A percentile compares a stretch with the other conserved stretches of the same genome.
These are phyloP conservation scores for Cyanoramphus novaezelandiae DNA, from an alignment of 2,113 vertebrate genomes.

Conservation along the genomic window DNA sequence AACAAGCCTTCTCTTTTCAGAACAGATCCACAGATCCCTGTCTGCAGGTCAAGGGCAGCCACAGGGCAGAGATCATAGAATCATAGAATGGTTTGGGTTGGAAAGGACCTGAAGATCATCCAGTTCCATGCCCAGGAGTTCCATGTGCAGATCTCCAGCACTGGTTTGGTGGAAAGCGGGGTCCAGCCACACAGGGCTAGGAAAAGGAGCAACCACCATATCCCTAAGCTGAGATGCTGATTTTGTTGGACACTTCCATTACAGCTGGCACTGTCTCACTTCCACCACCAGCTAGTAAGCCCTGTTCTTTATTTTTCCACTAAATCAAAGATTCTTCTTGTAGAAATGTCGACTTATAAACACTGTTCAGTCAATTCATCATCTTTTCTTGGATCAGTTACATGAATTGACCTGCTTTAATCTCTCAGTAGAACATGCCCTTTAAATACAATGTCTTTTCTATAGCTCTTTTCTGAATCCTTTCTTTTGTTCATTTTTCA, in stretches of 20 bases:
- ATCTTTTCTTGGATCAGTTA: conserved; percentile 16
- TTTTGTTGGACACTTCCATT: background rate
- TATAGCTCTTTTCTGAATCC: background rate
- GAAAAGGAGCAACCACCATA: background rate
- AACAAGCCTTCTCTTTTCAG: background rate
- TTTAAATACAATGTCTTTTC: background rate
- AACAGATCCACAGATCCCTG: background rate
- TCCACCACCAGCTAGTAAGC: background rate
- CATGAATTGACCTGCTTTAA: conserved; percentile 25
- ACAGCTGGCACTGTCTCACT: background rate
- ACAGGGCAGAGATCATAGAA: background rate
- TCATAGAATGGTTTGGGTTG: background rate
- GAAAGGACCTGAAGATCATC: background rate
- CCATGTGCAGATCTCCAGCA: background rate
- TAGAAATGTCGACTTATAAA: conserved; percentile 35
- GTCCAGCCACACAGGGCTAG: accelerated
- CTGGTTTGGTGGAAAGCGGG: background rate
- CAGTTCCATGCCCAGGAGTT: background rate
- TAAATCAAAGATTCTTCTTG: conserved; percentile 33
- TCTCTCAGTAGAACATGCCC: conserved; percentile 12
- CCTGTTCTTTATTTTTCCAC: conserved; percentile 30
- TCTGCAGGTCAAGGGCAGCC: background rate
- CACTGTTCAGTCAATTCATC: conserved; percentile 26
- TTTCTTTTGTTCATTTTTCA: background rate
- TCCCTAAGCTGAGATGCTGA: background rate